phyloP scores from a whole-genome alignment of 2,888 invertebrate genomes.

The Chaitophorus viminalis region DNA sequence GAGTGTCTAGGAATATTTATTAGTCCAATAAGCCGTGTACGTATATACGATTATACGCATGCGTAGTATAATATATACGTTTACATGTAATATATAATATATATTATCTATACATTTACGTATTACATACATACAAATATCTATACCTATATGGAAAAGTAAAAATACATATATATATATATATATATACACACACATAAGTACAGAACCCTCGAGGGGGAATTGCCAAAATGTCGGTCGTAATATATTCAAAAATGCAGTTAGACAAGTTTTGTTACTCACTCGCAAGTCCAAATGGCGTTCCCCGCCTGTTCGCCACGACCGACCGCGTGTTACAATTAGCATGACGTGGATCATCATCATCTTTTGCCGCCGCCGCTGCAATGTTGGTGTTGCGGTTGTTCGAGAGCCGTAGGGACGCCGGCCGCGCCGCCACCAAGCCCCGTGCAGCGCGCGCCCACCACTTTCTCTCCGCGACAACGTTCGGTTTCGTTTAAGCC shows the following conservation, averaged over 20 bases:
- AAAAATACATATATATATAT: not conserved
- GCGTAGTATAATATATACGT: too few relatives aligned
- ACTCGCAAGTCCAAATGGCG: slow-evolving; percentile 27
- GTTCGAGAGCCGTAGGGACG: slow-evolving; percentile 45
- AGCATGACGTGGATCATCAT: slow-evolving; percentile 58
- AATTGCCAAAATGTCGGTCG: slow-evolving; percentile 50
- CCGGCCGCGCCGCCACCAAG: slow-evolving; percentile 19
- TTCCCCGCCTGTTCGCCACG: not conserved
- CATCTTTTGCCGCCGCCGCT: not conserved
- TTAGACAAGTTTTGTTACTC: slow-evolving; percentile 38
- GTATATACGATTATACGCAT: too few relatives aligned
- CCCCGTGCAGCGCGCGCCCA: slow-evolving; percentile 28
- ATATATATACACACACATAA: not conserved
- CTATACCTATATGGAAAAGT: too few relatives aligned
- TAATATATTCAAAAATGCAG: slow-evolving; percentile 51
- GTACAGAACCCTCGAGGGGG: slow-evolving; percentile 2
- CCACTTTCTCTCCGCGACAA: slow-evolving; percentile 51
- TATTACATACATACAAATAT: not conserved
- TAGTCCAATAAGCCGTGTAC: slow-evolving; percentile 23
- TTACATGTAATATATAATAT: too few relatives aligned
- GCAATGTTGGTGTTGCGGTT: slow-evolving; percentile 15
- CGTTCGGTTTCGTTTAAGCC: slow-evolving; percentile 52
- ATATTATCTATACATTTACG: not conserved
- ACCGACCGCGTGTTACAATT: slow-evolving; percentile 51
- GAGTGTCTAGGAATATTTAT: slow-evolving; percentile 52